Conservation (phyloP, 2,113 vertebrate species). For the Onychostruthus taczanowskii region DNA sequence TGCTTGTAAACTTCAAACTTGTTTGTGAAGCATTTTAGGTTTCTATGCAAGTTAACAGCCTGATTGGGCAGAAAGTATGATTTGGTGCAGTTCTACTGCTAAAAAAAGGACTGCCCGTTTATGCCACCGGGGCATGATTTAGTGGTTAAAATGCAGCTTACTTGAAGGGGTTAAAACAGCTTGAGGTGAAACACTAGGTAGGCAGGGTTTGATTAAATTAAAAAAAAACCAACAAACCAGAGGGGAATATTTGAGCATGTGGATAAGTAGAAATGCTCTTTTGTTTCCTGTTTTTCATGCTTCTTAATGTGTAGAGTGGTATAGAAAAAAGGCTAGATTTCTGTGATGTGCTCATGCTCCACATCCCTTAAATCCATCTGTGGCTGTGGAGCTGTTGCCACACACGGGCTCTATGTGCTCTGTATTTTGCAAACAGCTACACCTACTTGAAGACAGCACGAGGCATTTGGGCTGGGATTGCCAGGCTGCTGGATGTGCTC, state of each 20-base stretch:
- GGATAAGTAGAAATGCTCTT: background rate
- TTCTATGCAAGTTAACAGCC: background rate
- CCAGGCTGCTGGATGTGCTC: background rate
- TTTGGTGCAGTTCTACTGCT: background rate
- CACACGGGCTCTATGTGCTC: background rate
- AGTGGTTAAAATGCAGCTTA: background rate
- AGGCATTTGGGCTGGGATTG: background rate
- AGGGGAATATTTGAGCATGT: background rate
- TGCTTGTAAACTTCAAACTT: background rate
- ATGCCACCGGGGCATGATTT: background rate
- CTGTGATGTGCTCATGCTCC: background rate
- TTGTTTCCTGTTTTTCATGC: background rate
- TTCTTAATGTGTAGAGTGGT: background rate
- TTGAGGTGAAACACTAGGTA: background rate
- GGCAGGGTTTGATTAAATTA: background rate
- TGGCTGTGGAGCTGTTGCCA: conserved; percentile 8
- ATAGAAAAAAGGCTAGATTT: background rate
- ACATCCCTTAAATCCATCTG: conserved; percentile 33
- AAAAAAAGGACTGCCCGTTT: rapidly evolving
- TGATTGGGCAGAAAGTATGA: background rate
- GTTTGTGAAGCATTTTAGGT: rapidly evolving
- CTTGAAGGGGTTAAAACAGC: background rate
- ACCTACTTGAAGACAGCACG: conserved; percentile 5
- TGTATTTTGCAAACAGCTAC: conserved; percentile 37
- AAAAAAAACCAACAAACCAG: background rate